Percentiles rank a stretch among this genome's conserved stretches.
phyloP scores from a whole-genome alignment of 2,888 invertebrate species.

The Oasisia sp. region DNA sequence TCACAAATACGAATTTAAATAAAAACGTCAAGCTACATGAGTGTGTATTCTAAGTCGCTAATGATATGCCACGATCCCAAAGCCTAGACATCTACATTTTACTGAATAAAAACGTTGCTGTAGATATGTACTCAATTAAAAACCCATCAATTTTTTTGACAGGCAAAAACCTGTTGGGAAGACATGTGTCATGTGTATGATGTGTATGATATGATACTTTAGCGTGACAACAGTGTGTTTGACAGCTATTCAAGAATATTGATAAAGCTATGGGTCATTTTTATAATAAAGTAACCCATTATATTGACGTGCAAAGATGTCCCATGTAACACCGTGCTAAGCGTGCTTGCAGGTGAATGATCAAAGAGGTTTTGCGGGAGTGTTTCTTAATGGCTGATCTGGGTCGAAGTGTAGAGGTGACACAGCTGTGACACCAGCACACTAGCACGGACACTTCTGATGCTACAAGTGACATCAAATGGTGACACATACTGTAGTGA shows the following conservation, averaged over 20 bases:
- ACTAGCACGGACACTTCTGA: too few relatives aligned
- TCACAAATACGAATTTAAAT: too few relatives aligned
- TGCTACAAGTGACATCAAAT: too few relatives aligned
- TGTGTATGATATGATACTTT: not conserved
- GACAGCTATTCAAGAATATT: not conserved
- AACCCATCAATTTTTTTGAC: not conserved
- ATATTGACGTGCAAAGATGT: not conserved
- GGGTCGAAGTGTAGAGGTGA: too few relatives aligned
- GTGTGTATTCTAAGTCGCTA: too few relatives aligned
- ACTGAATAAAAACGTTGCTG: not conserved
- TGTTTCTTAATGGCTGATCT: not conserved
- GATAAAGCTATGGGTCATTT: not conserved
- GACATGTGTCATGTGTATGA: not conserved
- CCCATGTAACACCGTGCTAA: not conserved
- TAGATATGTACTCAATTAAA: not conserved
- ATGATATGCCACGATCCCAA: not conserved
- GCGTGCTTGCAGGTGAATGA: too few relatives aligned
- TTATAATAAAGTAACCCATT: not conserved
- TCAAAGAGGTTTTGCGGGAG: not conserved
- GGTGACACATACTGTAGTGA: too few relatives aligned
- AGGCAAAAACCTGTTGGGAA: not conserved
- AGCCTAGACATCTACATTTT: not conserved
- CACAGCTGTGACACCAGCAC: too few relatives aligned
- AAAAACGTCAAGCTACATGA: not conserved
- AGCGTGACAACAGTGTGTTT: not conserved